phyloP scores from a whole-genome alignment of 2,113 vertebrate species.

The Jaculus jaculus region DNA sequence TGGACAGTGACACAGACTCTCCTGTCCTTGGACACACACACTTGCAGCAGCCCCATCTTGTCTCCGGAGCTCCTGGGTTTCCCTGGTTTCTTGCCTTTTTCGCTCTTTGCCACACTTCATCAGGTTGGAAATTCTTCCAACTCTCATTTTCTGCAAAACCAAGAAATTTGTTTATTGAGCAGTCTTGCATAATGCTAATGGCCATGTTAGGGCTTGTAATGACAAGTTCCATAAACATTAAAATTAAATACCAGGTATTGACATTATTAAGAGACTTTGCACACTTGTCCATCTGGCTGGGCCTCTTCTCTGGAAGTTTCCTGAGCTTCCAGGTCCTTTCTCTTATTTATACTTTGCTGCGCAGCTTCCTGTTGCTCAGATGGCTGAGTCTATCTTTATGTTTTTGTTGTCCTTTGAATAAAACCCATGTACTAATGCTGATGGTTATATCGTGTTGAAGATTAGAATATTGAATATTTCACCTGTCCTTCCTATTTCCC shows the following conservation, averaged over 20 bases:
- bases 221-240: neutral
- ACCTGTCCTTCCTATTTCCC: neutral
- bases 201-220: neutral
- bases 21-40: neutral
- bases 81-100: neutral
- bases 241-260: neutral
- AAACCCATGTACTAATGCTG: neutral
- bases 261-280: neutral
- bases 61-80: neutral
- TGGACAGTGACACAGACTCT: neutral
- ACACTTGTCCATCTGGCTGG: neutral
- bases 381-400: neutral
- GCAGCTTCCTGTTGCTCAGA: neutral
- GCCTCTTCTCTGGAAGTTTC: neutral
- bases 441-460: neutral
- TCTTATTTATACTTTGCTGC: neutral
- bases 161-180: neutral
- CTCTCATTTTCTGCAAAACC: neutral
- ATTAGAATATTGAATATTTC: neutral
- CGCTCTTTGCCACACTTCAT: neutral
- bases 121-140: neutral
- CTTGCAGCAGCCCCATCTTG: rapidly evolving
- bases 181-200: neutral
- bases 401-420: neutral
- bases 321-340: neutral